Evolutionary conservation across 2,113 vertebrate genomes (phyloP), one percentile per base, ranked within the genome.

Genomic region (Notarius lentiginosus): DNA sequence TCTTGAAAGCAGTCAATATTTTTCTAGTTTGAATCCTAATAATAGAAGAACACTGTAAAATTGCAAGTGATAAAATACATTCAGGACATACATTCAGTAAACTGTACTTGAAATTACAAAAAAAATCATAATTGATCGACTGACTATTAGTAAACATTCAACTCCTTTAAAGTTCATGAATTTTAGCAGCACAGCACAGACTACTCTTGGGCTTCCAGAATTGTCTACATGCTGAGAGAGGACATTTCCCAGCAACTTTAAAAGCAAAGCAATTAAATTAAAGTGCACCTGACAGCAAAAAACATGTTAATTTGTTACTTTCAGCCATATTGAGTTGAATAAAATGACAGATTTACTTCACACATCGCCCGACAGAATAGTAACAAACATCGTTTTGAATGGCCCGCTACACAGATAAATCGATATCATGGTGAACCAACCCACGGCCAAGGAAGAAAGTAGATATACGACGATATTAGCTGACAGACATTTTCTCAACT

Each of bases 1-100:
- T 75, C 51, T 49, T 75, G 20, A 9, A 75, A 75, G 24, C 7
- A 5, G 41, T 22, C 41, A 10, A 75, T 24, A 4, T 90, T 86
- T 61, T 88, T 85, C 34, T 94, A 91, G 63, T 86, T 85, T 3
- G 90, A 0, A 2, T 93, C 91, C 93, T 94, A 55, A 68, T 14
- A 77, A 47, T 4, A 53, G n/a, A 53, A 53, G 0, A 53, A 77
- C 24, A 4, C 22, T 55, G 6, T 27, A 79, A 79, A n/a, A 77
- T 53, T 5, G 24, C 0, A 27, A n/a, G 2, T 60, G 56, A 8
- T 20, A 41, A 4, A 34, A 65, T 65, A n/a, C 9, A 65, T 24
- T 61, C 9, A n/a, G 22, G 61, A 65, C 8, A 65, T n/a, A 65
- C 8, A n/a, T 24, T 65, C 22, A 65, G 22, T n/a, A 24, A 65